Conservation (phyloP, 2,888 invertebrate genomes). For the Dascillus cervinus region DNA sequence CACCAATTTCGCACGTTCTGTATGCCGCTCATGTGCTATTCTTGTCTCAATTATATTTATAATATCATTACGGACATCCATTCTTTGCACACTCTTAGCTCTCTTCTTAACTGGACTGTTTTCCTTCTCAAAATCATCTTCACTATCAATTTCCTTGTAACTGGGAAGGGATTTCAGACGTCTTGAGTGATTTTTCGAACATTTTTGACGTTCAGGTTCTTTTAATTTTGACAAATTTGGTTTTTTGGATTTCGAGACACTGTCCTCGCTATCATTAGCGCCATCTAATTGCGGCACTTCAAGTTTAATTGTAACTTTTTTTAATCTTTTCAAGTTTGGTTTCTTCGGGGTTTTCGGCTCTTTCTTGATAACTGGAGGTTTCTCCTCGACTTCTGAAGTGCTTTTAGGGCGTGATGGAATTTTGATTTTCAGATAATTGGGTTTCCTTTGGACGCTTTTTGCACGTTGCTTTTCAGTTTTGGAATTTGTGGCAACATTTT, state of each 20-base stretch:
- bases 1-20: conserved; percentile 35
- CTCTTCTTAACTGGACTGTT: not conserved
- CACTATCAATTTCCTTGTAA: conserved; percentile 24
- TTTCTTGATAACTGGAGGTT: no score
- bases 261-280: conserved; percentile 16
- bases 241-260: conserved; percentile 21
- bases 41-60: conserved; percentile 47
- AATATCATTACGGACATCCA: conserved; percentile 46
- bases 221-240: conserved; percentile 28
- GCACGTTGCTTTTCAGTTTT: conserved; percentile 2
- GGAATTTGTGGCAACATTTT: no score
- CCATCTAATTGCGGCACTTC: conserved; percentile 27
- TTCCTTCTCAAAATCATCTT: conserved; percentile 24
- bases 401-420: no score
- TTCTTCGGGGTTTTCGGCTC: no score
- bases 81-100: conserved; percentile 1
- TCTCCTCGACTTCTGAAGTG: conserved; percentile 3
- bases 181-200: conserved; percentile 20
- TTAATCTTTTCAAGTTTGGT: conserved; percentile 6
- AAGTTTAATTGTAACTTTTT: conserved; percentile 8
- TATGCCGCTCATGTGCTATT: conserved; percentile 44
- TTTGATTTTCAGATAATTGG: no score
- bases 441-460: not conserved
- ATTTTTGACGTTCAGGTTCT: conserved; percentile 10
- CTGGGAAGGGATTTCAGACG: conserved; percentile 18